Conservation (phyloP, 1,140 invertebrate species). For the Andrena cerasifolii region DNA sequence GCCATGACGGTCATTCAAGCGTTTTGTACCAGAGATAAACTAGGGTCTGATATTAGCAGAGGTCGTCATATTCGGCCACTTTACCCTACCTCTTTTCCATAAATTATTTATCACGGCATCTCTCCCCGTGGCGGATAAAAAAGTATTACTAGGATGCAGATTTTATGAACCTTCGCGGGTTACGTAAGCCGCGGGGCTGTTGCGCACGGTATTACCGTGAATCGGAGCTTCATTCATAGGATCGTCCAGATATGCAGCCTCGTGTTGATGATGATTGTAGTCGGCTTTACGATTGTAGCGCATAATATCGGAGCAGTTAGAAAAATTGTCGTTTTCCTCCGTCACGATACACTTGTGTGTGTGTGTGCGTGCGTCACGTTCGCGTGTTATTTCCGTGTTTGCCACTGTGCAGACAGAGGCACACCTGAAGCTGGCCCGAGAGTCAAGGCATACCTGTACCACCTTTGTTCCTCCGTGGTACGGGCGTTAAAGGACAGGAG, state of each 20-base stretch:
- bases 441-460: neutral
- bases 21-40: too few relatives aligned
- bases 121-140: neutral
- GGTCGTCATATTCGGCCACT: too few relatives aligned
- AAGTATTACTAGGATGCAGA: constrained; percentile 23
- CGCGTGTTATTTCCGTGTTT: constrained; percentile 8
- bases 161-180: constrained; percentile 39
- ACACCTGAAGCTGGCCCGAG: too few relatives aligned
- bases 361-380: neutral
- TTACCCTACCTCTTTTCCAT: too few relatives aligned
- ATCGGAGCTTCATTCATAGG: constrained; percentile 59
- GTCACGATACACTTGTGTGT: neutral
- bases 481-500: neutral
- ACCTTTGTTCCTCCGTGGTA: constrained; percentile 1
- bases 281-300: constrained; percentile 17
- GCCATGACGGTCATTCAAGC: too few relatives aligned
- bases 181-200: constrained; percentile 47
- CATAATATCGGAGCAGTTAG: constrained; percentile 47
- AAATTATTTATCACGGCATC: neutral
- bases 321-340: constrained; percentile 56
- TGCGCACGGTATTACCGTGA: constrained; percentile 41
- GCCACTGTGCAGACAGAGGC: neutral
- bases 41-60: too few relatives aligned
- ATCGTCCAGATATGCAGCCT: constrained; percentile 52
- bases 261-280: constrained; percentile 52